Conservation (phyloP, 2,113 vertebrate species). For the Chamaea fasciata region DNA sequence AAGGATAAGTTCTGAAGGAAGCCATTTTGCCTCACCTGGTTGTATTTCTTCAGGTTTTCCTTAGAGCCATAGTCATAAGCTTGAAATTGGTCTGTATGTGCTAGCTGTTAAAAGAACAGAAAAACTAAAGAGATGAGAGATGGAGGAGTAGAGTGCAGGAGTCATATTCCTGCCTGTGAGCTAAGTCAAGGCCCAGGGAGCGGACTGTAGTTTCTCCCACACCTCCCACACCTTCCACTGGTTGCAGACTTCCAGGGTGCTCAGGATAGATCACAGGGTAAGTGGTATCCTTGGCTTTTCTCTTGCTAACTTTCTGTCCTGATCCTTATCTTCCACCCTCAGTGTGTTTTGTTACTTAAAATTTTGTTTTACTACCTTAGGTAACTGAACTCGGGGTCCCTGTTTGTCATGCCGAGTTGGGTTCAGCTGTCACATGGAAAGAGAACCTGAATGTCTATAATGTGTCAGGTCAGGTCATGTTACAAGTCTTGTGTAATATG, state of each 20-base stretch:
- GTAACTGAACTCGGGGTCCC: neutral
- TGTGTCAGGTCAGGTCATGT: neutral
- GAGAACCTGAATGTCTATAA: neutral
- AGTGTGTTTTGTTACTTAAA: neutral
- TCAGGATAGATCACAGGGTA: neutral
- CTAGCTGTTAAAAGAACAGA: neutral
- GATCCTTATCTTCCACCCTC: neutral
- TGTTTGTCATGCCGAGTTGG: neutral
- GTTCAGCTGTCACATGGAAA: neutral
- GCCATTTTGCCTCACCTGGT: neutral
- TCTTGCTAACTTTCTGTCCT: neutral
- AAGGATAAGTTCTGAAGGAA: neutral
- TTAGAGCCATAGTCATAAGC: constrained; percentile 18
- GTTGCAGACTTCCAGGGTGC: neutral
- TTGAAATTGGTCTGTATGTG: neutral
- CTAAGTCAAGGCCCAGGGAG: neutral
- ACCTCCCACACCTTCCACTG: neutral
- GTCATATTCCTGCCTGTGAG: neutral
- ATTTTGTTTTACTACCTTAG: neutral
- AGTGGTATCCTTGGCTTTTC: neutral
- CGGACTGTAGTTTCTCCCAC: neutral
- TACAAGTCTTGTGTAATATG: neutral
- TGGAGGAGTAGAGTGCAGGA: neutral
- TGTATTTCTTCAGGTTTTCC: constrained; percentile 43
- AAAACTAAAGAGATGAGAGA: neutral